Evolutionary conservation across 2,113 vertebrate genomes (phyloP).

Genomic region (Anguilla rostrata): DNA sequence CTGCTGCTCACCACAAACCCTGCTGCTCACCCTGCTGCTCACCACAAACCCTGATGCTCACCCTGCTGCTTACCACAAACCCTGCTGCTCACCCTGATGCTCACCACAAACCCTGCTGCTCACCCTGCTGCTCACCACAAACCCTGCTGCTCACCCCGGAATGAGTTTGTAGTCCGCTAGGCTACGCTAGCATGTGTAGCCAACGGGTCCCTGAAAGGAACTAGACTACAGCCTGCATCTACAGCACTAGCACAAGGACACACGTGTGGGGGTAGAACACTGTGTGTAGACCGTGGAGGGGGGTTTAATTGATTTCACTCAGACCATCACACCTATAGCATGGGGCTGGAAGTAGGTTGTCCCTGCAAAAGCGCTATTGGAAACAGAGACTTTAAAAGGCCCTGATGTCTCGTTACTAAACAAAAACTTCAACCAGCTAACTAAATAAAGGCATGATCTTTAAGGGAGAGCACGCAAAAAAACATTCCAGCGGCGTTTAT

Average conservation of each 20-base stretch:
- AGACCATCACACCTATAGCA: neutral
- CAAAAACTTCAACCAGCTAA: neutral
- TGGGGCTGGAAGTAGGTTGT: neutral
- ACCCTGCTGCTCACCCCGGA: too few relatives aligned
- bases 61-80: too few relatives aligned
- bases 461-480: neutral
- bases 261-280: neutral
- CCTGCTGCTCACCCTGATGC: too few relatives aligned
- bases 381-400: neutral
- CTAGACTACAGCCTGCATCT: too few relatives aligned
- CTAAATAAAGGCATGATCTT: neutral
- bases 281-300: neutral
- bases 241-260: neutral
- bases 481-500: neutral
- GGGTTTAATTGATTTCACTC: neutral
- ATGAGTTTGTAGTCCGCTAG: too few relatives aligned
- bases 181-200: too few relatives aligned
- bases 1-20: neutral
- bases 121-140: too few relatives aligned
- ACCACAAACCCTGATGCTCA: too few relatives aligned
- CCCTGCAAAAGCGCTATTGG: neutral
- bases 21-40: too few relatives aligned
- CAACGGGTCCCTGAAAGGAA: too few relatives aligned
- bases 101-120: too few relatives aligned
- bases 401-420: neutral